Conservation (phyloP, 2,113 vertebrate species). For the Campylorhamphus procurvoides region DNA sequence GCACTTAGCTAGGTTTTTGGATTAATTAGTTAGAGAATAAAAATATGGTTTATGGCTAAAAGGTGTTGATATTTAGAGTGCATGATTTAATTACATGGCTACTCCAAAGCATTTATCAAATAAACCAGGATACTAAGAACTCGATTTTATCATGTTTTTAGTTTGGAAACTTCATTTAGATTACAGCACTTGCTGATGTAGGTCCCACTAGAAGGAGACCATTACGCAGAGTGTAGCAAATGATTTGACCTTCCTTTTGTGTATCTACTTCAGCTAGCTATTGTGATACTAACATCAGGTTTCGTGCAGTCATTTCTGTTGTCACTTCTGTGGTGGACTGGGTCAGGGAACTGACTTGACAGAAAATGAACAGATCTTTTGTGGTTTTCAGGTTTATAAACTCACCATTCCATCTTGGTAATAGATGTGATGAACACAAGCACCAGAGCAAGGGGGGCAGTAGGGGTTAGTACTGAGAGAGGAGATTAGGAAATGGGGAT, state of each 20-base stretch:
- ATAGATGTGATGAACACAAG: neutral
- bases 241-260: neutral
- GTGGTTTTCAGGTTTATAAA: neutral
- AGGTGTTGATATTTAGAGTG: neutral
- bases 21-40: neutral
- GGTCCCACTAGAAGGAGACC: neutral
- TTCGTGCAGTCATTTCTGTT: neutral
- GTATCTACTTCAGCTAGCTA: neutral
- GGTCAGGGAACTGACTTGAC: neutral
- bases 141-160: neutral
- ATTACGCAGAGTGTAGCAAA: neutral
- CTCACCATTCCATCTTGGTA: neutral
- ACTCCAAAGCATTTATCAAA: neutral
- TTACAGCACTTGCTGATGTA: neutral
- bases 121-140: neutral
- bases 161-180: neutral
- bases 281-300: neutral
- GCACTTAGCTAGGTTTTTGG: neutral
- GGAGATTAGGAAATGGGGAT: neutral
- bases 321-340: neutral
- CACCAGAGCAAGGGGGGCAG: neutral
- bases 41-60: neutral
- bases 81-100: neutral
- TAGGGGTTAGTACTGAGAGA: neutral
- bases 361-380: neutral